A percentile compares a stretch with the other conserved stretches of the same genome.
These are phyloP conservation scores for Casuarius casuarius DNA, from an alignment of 2,113 vertebrate genomes.

Conservation along the genomic window DNA sequence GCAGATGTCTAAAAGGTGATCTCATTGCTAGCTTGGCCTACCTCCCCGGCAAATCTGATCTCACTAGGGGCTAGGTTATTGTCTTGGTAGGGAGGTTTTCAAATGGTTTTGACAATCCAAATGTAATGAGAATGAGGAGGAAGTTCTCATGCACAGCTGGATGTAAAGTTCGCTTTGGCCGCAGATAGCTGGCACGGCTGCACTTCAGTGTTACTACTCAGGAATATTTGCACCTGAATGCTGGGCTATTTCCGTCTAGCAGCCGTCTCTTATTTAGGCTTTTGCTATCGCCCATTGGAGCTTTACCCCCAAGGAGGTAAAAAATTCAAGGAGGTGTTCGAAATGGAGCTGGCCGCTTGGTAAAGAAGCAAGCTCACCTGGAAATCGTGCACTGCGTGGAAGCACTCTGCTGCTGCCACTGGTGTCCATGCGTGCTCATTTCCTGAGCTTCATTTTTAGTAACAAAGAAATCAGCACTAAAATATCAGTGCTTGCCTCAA, in stretches of 20 bases:
- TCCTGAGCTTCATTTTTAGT: background rate
- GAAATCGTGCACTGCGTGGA: background rate
- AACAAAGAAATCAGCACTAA: background rate
- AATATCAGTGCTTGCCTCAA: background rate
- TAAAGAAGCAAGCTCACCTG: background rate
- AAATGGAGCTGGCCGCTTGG: background rate
- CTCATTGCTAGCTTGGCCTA: background rate
- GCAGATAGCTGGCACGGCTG: accelerated
- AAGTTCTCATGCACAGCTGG: background rate
- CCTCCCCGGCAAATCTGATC: background rate
- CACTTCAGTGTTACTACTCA: background rate
- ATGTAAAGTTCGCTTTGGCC: background rate
- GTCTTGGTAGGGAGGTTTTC: background rate
- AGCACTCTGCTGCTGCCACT: background rate
- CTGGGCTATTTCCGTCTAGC: background rate
- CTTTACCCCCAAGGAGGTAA: background rate
- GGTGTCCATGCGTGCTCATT: background rate
- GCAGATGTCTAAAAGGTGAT: background rate
- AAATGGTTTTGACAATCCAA: background rate
- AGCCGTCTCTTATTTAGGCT: background rate
- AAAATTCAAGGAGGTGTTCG: background rate
- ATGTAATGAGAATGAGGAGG: background rate
- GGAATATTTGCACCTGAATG: background rate
- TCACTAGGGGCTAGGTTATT: background rate
- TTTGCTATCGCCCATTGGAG: background rate